These are phyloP conservation scores for Calidris pugnax DNA, from an alignment of 2,113 vertebrate genomes.

Conservation along the genomic window DNA sequence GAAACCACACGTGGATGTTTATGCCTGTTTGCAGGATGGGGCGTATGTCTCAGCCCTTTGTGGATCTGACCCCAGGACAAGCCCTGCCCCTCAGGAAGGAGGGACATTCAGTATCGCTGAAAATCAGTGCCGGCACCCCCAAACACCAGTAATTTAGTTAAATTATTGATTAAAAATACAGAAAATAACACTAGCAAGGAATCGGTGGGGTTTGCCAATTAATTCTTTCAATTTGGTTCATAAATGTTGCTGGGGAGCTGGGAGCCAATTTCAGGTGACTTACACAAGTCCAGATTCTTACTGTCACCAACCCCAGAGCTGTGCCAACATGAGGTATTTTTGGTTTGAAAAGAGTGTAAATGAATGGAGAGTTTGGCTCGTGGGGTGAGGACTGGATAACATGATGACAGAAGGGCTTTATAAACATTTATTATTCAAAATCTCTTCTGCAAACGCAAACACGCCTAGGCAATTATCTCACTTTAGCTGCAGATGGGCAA, in stretches of 20 bases:
- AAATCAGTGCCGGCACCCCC: not conserved
- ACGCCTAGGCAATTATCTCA: slow-evolving; percentile 62
- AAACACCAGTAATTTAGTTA: not conserved
- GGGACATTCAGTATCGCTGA: not conserved
- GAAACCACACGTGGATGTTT: not conserved
- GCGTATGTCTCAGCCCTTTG: rapidly evolving
- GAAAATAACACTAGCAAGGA: not conserved
- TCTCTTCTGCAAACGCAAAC: slow-evolving; percentile 42
- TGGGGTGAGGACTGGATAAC: slow-evolving; percentile 14
- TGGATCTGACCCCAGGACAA: not conserved
- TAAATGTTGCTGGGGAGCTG: not conserved
- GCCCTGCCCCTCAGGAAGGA: not conserved
- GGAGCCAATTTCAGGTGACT: slow-evolving; percentile 7
- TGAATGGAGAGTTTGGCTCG: slow-evolving; percentile 36
- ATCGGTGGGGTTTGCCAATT: not conserved
- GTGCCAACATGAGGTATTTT: not conserved
- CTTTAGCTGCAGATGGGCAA: slow-evolving; percentile 65
- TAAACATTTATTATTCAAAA: slow-evolving; percentile 69
- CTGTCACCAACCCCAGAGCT: not conserved
- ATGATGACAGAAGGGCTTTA: slow-evolving; percentile 58
- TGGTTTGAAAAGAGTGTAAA: slow-evolving; percentile 42
- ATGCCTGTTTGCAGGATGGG: not conserved
- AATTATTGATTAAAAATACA: not conserved
- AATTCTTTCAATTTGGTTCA: not conserved
- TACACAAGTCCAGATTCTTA: not conserved